Percentiles rank a stretch among this genome's conserved stretches.
Evolutionary conservation across 1,140 invertebrate genomes (phyloP).

Genomic region (Calephelis nemesis): DNA sequence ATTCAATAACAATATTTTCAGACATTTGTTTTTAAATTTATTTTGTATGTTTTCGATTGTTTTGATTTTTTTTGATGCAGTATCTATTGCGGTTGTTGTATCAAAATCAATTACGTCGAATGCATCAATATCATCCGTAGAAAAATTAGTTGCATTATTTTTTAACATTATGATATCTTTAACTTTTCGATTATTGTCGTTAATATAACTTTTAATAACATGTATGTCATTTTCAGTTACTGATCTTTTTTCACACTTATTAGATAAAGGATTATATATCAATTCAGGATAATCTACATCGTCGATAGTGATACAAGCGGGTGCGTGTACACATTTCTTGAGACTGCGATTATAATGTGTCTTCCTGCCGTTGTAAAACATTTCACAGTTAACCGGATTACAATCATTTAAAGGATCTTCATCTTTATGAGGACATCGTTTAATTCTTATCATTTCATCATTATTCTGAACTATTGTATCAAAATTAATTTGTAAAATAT

Average conservation of each 20-base stretch:
- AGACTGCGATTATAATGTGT: constrained; percentile 61
- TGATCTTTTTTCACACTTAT: constrained; percentile 44
- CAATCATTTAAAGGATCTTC: constrained; percentile 78
- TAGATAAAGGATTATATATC: constrained; percentile 53
- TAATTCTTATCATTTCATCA: constrained; percentile 38
- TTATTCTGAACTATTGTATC: constrained; percentile 45
- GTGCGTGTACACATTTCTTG: constrained; percentile 67
- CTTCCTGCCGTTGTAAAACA: constrained; percentile 73
- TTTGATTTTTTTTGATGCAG: constrained; percentile 6
- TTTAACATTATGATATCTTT: constrained; percentile 50
- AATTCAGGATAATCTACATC: constrained; percentile 51
- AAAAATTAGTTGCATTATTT: constrained; percentile 24
- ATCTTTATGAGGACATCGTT: constrained; percentile 64
- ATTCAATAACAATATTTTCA: constrained; percentile 19
- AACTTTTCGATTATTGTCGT: constrained; percentile 24
- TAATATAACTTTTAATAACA: constrained; percentile 38
- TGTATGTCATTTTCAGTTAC: constrained; percentile 48
- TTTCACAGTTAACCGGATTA: constrained; percentile 76
- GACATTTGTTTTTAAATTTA: background rate
- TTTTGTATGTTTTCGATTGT: background rate
- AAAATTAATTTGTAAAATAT: constrained; percentile 51
- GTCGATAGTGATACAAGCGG: constrained; percentile 58
- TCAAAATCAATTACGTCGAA: constrained; percentile 14
- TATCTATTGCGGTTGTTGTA: background rate
- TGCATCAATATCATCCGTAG: constrained; percentile 9